phyloP scores from a whole-genome alignment of 1,140 invertebrate species.

The Wasmannia auropunctata region DNA sequence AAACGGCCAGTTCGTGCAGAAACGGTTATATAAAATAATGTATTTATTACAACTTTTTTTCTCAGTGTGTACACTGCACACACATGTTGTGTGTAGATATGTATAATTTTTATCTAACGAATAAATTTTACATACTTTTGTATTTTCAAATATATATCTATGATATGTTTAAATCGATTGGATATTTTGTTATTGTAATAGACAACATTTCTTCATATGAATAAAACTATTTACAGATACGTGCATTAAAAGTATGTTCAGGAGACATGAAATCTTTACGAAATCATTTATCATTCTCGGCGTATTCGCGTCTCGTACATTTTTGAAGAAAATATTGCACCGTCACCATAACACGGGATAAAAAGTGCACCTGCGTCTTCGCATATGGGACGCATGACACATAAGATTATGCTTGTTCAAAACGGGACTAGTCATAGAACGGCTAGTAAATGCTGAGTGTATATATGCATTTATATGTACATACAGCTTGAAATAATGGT shows the following conservation, averaged over 20 bases:
- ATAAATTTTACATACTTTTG: too few species aligned
- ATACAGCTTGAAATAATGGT: background rate
- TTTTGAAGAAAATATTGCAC: slow-evolving; percentile 57
- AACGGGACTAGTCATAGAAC: background rate
- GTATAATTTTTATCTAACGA: background rate
- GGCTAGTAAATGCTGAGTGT: slow-evolving; percentile 1
- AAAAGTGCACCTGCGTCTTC: slow-evolving; percentile 49
- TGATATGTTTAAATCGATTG: background rate
- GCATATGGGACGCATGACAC: slow-evolving; percentile 8
- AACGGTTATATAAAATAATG: too few species aligned
- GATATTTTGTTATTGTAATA: slow-evolving; percentile 11
- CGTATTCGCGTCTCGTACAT: slow-evolving; percentile 10
- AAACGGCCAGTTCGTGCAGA: too few species aligned
- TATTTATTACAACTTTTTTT: too few species aligned
- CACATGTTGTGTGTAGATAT: background rate
- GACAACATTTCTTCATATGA: background rate
- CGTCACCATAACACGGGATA: slow-evolving; percentile 15
- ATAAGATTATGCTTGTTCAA: slow-evolving; percentile 54
- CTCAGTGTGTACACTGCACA: too few species aligned
- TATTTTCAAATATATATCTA: background rate
- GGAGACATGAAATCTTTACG: slow-evolving; percentile 32
- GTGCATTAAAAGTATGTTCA: background rate
- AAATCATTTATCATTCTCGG: slow-evolving; percentile 50
- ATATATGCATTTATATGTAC: background rate
- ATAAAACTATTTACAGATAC: slow-evolving; percentile 11